Conservation (phyloP, 92 coral and sea anemone species). For the Metridium senile region DNA sequence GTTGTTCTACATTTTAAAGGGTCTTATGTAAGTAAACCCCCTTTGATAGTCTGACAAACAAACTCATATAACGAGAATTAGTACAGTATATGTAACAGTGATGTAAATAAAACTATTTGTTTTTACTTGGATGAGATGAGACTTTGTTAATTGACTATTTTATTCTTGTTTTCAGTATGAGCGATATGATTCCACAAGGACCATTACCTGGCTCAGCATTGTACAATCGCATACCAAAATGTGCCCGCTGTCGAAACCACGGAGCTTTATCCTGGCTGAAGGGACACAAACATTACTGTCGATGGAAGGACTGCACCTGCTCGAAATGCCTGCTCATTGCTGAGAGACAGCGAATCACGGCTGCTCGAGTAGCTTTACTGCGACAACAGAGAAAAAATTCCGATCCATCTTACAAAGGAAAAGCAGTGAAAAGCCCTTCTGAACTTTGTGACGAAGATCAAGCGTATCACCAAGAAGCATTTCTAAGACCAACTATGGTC, state of each 20-base stretch:
- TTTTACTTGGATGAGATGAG: not conserved
- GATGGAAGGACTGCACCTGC: constrained; percentile 95
- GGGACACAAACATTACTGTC: constrained; percentile 97
- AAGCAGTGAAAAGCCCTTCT: constrained; percentile 21
- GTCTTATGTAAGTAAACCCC: not conserved
- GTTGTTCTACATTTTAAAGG: not conserved
- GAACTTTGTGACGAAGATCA: constrained; percentile 43
- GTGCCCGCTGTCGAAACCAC: constrained; percentile 98
- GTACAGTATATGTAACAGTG: not conserved
- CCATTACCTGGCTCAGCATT: constrained; percentile 93
- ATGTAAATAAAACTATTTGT: not conserved
- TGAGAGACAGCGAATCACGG: constrained; percentile 96
- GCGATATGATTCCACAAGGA: constrained; percentile 83
- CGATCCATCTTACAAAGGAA: constrained; percentile 55
- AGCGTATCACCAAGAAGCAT: constrained; percentile 59
- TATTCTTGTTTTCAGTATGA: not conserved
- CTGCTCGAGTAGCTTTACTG: constrained; percentile 94
- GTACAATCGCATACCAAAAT: constrained; percentile 96
- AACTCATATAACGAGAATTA: too few relatives aligned
- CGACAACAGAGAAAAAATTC: constrained; percentile 95
- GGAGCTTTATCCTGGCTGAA: constrained; percentile 95
- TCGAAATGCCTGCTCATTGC: constrained; percentile 95
- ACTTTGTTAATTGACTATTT: not conserved
- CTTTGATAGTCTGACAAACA: too few relatives aligned
- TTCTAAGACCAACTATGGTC: constrained; percentile 94